Evolutionary conservation across 2,113 vertebrate genomes (phyloP).

Genomic region (Platanista minor): DNA sequence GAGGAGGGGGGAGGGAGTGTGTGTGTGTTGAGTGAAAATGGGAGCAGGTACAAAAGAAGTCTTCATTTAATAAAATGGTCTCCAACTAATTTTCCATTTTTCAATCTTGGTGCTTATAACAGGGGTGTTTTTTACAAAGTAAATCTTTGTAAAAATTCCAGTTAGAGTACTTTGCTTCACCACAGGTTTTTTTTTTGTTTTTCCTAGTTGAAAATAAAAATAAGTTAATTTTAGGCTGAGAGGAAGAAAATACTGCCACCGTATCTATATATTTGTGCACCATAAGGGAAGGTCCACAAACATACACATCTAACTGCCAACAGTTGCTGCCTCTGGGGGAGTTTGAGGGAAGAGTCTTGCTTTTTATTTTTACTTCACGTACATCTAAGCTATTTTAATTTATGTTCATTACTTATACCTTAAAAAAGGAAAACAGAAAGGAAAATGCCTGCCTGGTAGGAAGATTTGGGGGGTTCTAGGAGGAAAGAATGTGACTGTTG

Average conservation of each 20-base stretch:
- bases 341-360: not conserved
- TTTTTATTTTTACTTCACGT: not conserved
- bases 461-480: not conserved
- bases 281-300: not conserved
- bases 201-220: not conserved
- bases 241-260: not conserved
- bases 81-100: not conserved
- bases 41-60: not conserved
- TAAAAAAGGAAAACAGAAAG: not conserved
- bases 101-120: not conserved
- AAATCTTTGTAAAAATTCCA: not conserved
- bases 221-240: not conserved
- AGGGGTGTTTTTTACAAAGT: not conserved
- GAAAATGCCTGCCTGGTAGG: not conserved
- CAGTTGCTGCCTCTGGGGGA: not conserved
- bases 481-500: not conserved
- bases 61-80: not conserved
- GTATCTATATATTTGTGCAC: accelerated
- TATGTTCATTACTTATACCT: not conserved
- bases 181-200: not conserved
- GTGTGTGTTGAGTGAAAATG: not conserved
- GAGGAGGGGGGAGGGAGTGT: not conserved
- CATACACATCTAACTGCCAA: accelerated
- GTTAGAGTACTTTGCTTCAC: not conserved
- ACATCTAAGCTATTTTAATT: not conserved